Base-by-base conservation (phyloP, 2,888 invertebrate genomes). In the Gari tellinella region DNA sequence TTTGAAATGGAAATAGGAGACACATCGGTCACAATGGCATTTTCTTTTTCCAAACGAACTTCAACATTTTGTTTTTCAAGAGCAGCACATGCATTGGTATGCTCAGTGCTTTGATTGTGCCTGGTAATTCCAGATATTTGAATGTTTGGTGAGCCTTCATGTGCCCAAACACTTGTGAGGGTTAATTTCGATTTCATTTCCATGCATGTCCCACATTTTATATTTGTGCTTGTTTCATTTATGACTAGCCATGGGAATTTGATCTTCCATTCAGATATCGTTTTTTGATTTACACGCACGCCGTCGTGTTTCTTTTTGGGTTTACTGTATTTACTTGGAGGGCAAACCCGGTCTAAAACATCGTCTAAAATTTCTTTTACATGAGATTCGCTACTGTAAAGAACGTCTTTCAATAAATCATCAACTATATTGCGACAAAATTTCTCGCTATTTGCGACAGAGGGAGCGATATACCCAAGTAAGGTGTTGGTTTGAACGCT, bases 161-260 rank as follows among this genome's bases (percentile, higher is more conserved):
- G n/a, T n/a, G n/a, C n/a, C n/a, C 52, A 67, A 8, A 66, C 58
- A 46, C 41, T 38, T 5, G 37, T 52, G 15, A 31, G 23, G 19
- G 38, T 56, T 37, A 17, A 49, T 25, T 41, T 58, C 19, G 21
- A 21, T 37, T 46, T 56, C 37, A 14, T 56, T 25, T 41, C 19
- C 26, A 21, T 26, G 21, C 51, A 51, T 15, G 7, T 21, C 26
- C 25, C 25, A 14, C 51, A n/a, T n/a, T 26, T 26, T 31, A 31
- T 7, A n/a, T 17, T n/a, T 26, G 26, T 51, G n/a, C 31, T 31
- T 7, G 25, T 26, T 23, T 51, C 26, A 3, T 15, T 25, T 7
- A 26, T 15, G 2, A 12, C 15, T 3, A 51, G 15, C 51, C 51
- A 51, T n/a, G 25, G 51, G 21, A 51, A 51, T 2, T 31, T 7